Evolutionary conservation across 2,113 vertebrate species (phyloP).

Genomic region (Nipponia nippon): DNA sequence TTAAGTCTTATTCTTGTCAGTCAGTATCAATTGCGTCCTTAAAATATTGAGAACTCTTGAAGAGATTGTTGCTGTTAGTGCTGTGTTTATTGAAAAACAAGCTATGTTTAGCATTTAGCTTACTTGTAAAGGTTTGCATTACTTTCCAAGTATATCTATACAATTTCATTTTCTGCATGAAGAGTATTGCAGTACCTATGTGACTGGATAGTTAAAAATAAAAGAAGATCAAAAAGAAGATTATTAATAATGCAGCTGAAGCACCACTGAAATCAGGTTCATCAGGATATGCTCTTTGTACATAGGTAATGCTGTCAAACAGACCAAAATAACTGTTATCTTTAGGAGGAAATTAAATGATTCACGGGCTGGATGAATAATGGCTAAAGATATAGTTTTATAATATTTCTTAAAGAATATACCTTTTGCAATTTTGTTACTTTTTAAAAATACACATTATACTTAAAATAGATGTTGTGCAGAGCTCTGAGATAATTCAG

Average conservation of each 20-base stretch:
- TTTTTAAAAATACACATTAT: not conserved
- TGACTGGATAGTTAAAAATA: not conserved
- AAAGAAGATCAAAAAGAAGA: not conserved
- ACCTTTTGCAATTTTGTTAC: not conserved
- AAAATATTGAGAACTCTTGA: not conserved
- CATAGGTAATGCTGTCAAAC: not conserved
- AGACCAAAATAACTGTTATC: not conserved
- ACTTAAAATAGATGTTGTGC: not conserved
- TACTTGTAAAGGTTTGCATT: not conserved
- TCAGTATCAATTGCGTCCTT: not conserved
- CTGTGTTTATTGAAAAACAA: not conserved
- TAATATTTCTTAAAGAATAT: not conserved
- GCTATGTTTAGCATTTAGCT: not conserved
- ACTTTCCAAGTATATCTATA: not conserved
- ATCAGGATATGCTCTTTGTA: not conserved
- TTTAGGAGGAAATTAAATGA: not conserved
- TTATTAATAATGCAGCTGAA: not conserved
- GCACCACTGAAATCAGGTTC: not conserved
- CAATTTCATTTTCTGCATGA: not conserved
- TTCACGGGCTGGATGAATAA: not conserved
- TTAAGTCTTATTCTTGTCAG: not conserved
- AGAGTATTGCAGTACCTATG: not conserved
- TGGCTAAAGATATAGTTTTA: not conserved
- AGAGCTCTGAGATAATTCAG: not conserved
- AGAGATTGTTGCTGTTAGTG: not conserved